Base-by-base conservation (phyloP, 2,888 invertebrate genomes). In the Leistus spinibarbis region DNA sequence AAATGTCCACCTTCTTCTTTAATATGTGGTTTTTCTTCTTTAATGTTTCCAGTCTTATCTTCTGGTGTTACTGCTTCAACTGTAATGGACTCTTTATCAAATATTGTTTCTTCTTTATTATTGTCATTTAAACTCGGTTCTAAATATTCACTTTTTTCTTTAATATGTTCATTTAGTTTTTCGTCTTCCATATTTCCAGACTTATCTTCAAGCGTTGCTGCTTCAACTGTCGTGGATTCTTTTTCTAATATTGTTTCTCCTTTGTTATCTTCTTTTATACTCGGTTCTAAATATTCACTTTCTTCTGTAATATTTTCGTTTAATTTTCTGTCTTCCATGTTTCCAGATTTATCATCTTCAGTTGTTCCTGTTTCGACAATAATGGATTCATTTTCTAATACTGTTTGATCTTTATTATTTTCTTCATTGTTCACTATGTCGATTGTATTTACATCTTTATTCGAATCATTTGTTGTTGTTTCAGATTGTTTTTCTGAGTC, bases 161-260 rank as follows among this genome's bases (percentile, higher is more conserved):
- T 20, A 7, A 60, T 9, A 53, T 69, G 76, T 63, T 23, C 40
- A n/a, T n/a, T 54, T 76, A 70, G 60, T 76, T 72, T 57, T 60
- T 54, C 27, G 27, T 70, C 3, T 54, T 10, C 16, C 13, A n/a
- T n/a, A n/a, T 54, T 54, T 54, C 54, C 5, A 4, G 7, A 53
- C 10, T 7, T 53, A 54, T 54, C 19, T 23, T 64, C 53, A 64
- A 60, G 10, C 54, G 23, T 67, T 72, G 17, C 65, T 63, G 22
- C 56, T 56, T 22, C 20, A 13, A 40, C 10, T 40, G 3, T 40
- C 2, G 10, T n/a, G 24, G 22, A 23, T 16, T 68, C 19, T 68
- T n/a, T n/a, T n/a, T 68, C 22, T 23, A n/a, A 24, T 13, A 27
- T 22, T 16, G 3, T 56, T 60, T 60, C 60, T 10, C 2, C 17